Conservation (phyloP, 2,888 invertebrate species). For the Diabrotica balteata region DNA sequence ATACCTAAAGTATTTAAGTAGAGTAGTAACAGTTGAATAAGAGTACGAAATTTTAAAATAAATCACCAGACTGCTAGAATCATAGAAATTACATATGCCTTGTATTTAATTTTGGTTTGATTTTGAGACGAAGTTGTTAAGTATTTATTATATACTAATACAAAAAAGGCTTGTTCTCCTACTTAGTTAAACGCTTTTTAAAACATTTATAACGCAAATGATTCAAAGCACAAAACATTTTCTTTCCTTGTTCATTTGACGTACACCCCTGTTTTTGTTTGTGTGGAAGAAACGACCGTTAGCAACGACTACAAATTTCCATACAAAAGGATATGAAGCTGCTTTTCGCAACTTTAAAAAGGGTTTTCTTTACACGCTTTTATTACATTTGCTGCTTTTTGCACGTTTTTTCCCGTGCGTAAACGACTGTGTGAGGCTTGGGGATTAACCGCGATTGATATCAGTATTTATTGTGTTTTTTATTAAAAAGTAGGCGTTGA, state of each 20-base stretch:
- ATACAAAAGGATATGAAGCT: conserved; percentile 46
- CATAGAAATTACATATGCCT: no score
- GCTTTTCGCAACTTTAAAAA: conserved; percentile 37
- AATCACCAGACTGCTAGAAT: no score
- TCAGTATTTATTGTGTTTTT: conserved; percentile 4
- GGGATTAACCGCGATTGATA: conserved; percentile 1
- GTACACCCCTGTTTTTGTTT: conserved; percentile 15
- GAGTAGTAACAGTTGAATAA: no score
- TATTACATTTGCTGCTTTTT: conserved; percentile 33
- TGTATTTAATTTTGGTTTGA: no score
- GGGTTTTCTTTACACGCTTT: conserved; percentile 39
- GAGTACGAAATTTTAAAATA: no score
- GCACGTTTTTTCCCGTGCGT: conserved; percentile 15
- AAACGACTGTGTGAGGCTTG: conserved; percentile 1
- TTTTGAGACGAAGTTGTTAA: no score
- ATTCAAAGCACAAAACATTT: no score
- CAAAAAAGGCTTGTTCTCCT: no score
- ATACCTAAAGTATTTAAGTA: no score
- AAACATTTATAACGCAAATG: no score
- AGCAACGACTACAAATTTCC: conserved; percentile 44
- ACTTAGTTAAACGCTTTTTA: no score
- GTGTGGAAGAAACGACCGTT: conserved; percentile 11
- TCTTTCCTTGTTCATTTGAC: background rate
- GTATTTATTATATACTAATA: no score
- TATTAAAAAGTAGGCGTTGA: background rate